A percentile compares a stretch with the other conserved stretches of the same genome.
Conservation (phyloP, 2,797 vertebrate genomes). For the Phalanger gymnotis region DNA sequence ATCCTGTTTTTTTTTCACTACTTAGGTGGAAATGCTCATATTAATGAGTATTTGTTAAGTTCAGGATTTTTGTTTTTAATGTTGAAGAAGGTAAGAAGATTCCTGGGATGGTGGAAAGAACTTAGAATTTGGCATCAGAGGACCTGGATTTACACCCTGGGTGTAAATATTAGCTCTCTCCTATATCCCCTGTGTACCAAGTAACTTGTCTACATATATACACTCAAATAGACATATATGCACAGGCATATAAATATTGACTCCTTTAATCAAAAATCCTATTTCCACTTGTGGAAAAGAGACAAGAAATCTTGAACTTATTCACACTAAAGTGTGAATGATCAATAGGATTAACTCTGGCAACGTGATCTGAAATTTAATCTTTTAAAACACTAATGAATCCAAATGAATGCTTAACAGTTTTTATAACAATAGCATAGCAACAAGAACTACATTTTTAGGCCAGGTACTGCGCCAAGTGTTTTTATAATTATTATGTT, state of each 20-base stretch:
- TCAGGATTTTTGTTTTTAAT: too few relatives aligned
- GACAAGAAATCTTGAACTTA: not conserved
- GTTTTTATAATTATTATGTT: too few relatives aligned
- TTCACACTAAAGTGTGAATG: not conserved
- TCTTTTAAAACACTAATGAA: not conserved
- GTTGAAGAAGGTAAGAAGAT: not conserved
- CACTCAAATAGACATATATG: not conserved
- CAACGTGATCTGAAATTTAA: not conserved
- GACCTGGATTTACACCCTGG: too few relatives aligned
- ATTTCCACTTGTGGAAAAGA: not conserved
- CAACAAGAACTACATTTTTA: not conserved
- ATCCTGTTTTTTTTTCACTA: too few relatives aligned
- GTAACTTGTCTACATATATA: not conserved
- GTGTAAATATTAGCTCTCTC: not conserved
- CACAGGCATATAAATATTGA: not conserved
- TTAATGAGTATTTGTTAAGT: too few relatives aligned
- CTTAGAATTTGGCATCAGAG: not conserved
- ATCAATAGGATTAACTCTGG: not conserved
- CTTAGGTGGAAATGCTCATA: too few relatives aligned
- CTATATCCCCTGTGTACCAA: not conserved
- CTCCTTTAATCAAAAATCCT: not conserved
- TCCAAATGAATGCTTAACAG: not conserved
- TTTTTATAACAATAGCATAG: not conserved
- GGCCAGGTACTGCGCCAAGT: not conserved
- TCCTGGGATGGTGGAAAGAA: not conserved